Base-by-base conservation (phyloP, 2,888 invertebrate genomes). In the Agriopis marginaria region DNA sequence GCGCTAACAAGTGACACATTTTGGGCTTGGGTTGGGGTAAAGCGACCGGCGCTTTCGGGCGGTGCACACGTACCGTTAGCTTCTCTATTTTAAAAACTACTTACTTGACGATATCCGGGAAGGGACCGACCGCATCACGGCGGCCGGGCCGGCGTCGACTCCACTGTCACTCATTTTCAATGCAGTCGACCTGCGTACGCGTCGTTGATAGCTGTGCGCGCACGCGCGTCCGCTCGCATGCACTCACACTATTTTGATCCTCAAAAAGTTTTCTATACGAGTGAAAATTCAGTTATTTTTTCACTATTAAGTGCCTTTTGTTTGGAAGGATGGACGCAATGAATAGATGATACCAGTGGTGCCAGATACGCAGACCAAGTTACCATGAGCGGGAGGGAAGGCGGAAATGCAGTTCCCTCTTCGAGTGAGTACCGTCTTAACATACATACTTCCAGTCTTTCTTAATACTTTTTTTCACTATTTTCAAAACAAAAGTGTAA, bases 331-430 rank as follows among this genome's bases (percentile, higher is more conserved):
- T 94, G 93, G 88, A 90, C 89, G 80, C 83, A 85, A 84, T 83
- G 84, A 84, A 85, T 82, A 92, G 92, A 91, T 93, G 93, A 93
- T 93, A 91, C 85, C 83, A 85, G 89, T 90, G 89, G 91, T 90
- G 87, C 88, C 82, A 82, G 86, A 89, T 87, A 82, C 85, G 81
- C 83, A 86, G 87, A 87, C 84, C 83, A 84, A 86, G 82, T 88
- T 91, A 93, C 89, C 87, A 94, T 94, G 94, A 93, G 90, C 89
- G 93, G 89, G 88, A 91, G 90, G 89, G 91, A 90, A 90, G 91
- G 89, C 92, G 93, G 93, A 93, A 92, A 90, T 93, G 92, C 92
- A 94, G 92, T 92, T 92, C 92, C 93, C 89, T 91, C 92, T 92
- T 91, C 89, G 81, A 92, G 93, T 94, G 87, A 94, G 93, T 93